phyloP scores from a whole-genome alignment of 1,140 invertebrate genomes.

The Caenorhabditis briggsae region DNA sequence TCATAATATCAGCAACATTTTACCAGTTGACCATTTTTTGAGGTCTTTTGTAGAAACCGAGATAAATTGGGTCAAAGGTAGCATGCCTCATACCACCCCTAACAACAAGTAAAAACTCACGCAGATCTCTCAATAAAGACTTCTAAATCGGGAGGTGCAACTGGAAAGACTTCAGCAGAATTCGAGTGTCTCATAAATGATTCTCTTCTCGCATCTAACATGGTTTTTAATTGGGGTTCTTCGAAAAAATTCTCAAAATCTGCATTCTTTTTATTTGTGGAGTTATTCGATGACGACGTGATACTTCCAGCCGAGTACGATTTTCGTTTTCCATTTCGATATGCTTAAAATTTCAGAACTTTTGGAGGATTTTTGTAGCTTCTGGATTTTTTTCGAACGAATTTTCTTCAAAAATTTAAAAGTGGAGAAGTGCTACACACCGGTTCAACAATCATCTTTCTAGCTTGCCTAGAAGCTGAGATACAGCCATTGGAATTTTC shows the following conservation, averaged over 20 bases:
- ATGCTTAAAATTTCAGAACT: neutral
- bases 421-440: neutral
- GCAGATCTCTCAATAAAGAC: neutral
- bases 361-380: too few relatives aligned
- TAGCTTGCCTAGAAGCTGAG: too few relatives aligned
- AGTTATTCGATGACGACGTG: slow-evolving; percentile 1
- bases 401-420: too few relatives aligned
- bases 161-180: slow-evolving; percentile 1
- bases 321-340: slow-evolving; percentile 42
- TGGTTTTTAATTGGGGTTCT: slow-evolving; percentile 35
- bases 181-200: slow-evolving; percentile 16
- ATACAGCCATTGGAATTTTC: too few relatives aligned
- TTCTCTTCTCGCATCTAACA: slow-evolving; percentile 45
- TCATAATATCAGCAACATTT: too few relatives aligned
- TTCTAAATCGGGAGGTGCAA: slow-evolving; percentile 32
- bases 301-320: slow-evolving; percentile 33
- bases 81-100: too few relatives aligned
- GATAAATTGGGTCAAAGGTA: too few relatives aligned
- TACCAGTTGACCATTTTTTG: too few relatives aligned
- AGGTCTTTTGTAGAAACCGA: too few relatives aligned
- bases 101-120: slow-evolving; percentile 3
- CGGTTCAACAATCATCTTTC: neutral
- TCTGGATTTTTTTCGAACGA: too few relatives aligned
- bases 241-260: slow-evolving; percentile 59
- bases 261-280: slow-evolving; percentile 8